Conservation (phyloP, 2,113 vertebrate genomes). For the Aptenodytes forsteri region DNA sequence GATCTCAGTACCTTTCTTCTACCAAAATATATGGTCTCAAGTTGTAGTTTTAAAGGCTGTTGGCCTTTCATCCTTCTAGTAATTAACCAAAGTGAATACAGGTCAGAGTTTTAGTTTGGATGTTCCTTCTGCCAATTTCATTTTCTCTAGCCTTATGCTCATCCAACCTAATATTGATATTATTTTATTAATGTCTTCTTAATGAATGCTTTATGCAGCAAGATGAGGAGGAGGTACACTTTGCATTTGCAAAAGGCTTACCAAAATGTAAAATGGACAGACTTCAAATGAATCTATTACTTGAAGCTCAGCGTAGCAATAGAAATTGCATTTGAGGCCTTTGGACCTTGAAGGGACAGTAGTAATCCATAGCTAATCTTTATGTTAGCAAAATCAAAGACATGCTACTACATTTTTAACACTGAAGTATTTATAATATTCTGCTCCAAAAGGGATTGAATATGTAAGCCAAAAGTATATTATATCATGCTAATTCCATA, state of each 20-base stretch:
- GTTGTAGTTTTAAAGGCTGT: background rate
- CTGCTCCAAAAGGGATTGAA: background rate
- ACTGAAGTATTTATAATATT: background rate
- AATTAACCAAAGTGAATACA: background rate
- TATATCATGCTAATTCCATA: background rate
- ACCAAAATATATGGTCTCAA: background rate
- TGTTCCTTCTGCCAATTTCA: background rate
- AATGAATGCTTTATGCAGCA: background rate
- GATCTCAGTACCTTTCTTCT: background rate
- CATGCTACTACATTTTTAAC: background rate
- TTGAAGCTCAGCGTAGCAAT: background rate
- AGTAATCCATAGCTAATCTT: conserved; percentile 1
- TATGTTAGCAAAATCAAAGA: background rate
- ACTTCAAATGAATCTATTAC: background rate
- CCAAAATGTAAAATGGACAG: background rate
- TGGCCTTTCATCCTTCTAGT: background rate
- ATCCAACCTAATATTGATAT: background rate
- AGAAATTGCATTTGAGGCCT: background rate
- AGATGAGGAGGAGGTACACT: background rate
- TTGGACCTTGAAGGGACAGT: background rate
- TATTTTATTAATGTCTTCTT: background rate
- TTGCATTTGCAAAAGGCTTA: background rate
- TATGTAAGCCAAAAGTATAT: background rate
- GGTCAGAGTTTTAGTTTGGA: background rate
- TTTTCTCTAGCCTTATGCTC: background rate